These are phyloP conservation scores for Ganaspis sp. DNA, from an alignment of 1,140 invertebrate species.

Conservation along the genomic window DNA sequence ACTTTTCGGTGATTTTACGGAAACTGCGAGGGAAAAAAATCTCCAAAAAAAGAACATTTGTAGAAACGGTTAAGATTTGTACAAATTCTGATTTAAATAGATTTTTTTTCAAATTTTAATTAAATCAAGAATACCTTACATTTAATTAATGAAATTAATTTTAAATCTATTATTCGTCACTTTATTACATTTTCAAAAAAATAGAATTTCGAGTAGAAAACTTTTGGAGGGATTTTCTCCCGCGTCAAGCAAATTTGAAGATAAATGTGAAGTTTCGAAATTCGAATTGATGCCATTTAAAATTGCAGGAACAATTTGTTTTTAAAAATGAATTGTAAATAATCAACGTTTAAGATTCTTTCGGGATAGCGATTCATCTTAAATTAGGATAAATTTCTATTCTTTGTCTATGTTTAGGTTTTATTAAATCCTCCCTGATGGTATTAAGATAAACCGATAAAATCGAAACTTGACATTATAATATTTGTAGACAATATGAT, in stretches of 20 bases:
- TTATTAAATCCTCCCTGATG: background rate
- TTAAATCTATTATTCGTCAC: too few relatives aligned
- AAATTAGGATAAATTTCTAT: background rate
- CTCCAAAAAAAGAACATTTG: too few relatives aligned
- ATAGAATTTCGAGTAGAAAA: background rate
- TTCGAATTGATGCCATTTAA: conserved; percentile 2
- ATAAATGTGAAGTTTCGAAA: conserved; percentile 22
- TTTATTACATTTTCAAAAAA: too few relatives aligned
- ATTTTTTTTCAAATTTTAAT: too few relatives aligned
- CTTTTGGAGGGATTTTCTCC: background rate
- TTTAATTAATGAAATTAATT: too few relatives aligned
- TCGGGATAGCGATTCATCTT: background rate
- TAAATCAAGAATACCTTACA: too few relatives aligned
- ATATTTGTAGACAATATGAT: conserved; percentile 20
- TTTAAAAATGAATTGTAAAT: background rate
- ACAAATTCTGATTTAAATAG: too few relatives aligned
- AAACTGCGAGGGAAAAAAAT: background rate
- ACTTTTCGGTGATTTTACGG: background rate
- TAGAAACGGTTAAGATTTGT: too few relatives aligned
- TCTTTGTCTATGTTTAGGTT: conserved; percentile 2
- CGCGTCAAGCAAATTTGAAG: background rate
- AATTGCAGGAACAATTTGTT: background rate
- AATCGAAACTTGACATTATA: conserved; percentile 23
- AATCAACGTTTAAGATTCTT: background rate
- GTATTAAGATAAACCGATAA: background rate